phyloP scores from a whole-genome alignment of 2,113 vertebrate species.

The Gambusia affinis region DNA sequence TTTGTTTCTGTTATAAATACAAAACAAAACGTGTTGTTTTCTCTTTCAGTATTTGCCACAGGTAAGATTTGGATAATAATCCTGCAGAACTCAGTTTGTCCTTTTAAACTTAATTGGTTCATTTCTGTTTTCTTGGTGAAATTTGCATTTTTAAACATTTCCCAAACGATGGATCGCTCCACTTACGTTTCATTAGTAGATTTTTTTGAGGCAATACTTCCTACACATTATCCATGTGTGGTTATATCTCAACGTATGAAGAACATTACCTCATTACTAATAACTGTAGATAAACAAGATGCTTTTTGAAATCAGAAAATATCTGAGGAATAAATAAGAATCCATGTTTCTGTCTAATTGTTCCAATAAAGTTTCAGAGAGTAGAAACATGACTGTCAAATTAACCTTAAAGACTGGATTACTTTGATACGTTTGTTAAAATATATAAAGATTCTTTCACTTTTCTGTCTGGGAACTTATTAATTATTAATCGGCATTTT shows the following conservation, averaged over 20 bases:
- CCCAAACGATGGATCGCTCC: background rate
- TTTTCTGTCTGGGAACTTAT: background rate
- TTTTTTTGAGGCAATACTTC: background rate
- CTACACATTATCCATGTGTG: background rate
- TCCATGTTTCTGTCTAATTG: background rate
- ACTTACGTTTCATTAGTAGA: background rate
- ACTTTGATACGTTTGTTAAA: background rate
- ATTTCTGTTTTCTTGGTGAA: no score
- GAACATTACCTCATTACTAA: background rate
- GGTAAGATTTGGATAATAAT: conserved; percentile 9
- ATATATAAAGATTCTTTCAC: background rate
- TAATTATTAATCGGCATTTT: background rate
- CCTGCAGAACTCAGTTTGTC: background rate
- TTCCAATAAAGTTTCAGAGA: background rate
- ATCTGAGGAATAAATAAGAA: background rate
- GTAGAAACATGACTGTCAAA: background rate
- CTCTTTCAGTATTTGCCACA: background rate
- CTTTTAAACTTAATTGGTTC: background rate
- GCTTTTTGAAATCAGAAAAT: background rate
- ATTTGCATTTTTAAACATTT: background rate
- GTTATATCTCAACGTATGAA: background rate
- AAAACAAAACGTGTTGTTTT: background rate
- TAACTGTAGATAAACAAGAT: background rate
- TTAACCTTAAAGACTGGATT: background rate
- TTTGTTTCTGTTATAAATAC: background rate